These are phyloP conservation scores for Sprattus sprattus DNA, from an alignment of 2,113 vertebrate species.

Conservation along the genomic window DNA sequence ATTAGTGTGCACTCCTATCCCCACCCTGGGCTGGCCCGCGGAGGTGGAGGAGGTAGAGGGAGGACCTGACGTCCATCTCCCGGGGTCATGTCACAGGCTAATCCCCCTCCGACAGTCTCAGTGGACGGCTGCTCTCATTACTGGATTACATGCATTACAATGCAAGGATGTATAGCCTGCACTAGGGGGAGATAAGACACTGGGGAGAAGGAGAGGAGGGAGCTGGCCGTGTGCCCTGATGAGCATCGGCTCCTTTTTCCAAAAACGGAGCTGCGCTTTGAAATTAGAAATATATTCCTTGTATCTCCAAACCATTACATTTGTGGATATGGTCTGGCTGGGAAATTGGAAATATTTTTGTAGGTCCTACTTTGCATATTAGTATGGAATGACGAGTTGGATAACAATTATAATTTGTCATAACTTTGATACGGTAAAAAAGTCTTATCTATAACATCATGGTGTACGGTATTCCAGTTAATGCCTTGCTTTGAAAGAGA, in stretches of 20 bases:
- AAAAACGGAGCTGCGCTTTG: neutral
- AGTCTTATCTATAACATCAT: neutral
- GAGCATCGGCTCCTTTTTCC: neutral
- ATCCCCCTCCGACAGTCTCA: neutral
- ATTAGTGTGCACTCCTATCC: constrained; percentile 26
- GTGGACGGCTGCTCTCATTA: constrained; percentile 11
- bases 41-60: neutral
- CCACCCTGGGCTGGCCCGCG: constrained; percentile 8
- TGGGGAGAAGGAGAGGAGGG: neutral
- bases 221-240: neutral
- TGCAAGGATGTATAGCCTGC: neutral
- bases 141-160: constrained; percentile 25
- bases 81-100: neutral
- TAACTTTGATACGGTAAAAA: neutral
- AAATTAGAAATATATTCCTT: neutral
- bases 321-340: neutral
- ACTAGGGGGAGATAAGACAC: neutral
- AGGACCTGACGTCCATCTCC: neutral
- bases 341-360: neutral
- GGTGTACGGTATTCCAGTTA: neutral
- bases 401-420: neutral
- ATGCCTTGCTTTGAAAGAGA: neutral
- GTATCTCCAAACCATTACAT: neutral
- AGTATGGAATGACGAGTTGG: neutral
- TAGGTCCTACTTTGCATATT: neutral